phyloP scores from a whole-genome alignment of 2,888 invertebrate species.

The Volucella inanis region DNA sequence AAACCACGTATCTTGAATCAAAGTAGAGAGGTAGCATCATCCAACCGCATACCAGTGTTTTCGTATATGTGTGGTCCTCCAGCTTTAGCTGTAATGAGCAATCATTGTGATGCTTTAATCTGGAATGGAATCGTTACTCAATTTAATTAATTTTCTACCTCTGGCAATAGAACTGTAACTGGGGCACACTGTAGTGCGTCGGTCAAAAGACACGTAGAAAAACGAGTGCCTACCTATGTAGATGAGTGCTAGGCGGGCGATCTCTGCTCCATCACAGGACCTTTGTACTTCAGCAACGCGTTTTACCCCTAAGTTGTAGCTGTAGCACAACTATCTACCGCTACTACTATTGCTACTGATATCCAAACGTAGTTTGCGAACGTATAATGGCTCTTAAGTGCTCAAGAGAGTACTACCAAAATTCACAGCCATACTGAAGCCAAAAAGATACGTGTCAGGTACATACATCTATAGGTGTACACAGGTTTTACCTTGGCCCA shows the following conservation, averaged over 20 bases:
- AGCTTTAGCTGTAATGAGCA: conserved; percentile 66
- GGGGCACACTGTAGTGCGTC: conserved; percentile 54
- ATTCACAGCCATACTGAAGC: conserved; percentile 12
- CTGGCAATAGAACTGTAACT: conserved; percentile 62
- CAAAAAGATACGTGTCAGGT: conserved; percentile 50
- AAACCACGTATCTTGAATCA: conserved; percentile 38
- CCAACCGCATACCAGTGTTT: background rate
- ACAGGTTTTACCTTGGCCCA: conserved; percentile 27
- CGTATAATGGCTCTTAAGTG: conserved; percentile 42
- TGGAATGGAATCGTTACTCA: conserved; percentile 68
- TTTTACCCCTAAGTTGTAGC: conserved; percentile 40
- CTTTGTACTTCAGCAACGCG: conserved; percentile 35
- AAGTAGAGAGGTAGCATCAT: conserved; percentile 26
- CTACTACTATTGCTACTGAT: conserved; percentile 12
- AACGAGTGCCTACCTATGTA: background rate
- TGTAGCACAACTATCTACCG: background rate
- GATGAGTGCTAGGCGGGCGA: conserved; percentile 16
- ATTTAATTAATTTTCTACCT: conserved; percentile 72
- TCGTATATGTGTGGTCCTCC: background rate
- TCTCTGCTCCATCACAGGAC: conserved; percentile 20
- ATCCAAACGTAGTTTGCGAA: conserved; percentile 53
- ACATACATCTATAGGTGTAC: conserved; percentile 4
- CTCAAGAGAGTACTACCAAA: conserved; percentile 60
- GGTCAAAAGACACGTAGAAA: conserved; percentile 33
- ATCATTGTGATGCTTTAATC: conserved; percentile 59